phyloP scores from a whole-genome alignment of 30 jellyfish, hydroid and myxozoan genomes.

The Aurelia coerulea region DNA sequence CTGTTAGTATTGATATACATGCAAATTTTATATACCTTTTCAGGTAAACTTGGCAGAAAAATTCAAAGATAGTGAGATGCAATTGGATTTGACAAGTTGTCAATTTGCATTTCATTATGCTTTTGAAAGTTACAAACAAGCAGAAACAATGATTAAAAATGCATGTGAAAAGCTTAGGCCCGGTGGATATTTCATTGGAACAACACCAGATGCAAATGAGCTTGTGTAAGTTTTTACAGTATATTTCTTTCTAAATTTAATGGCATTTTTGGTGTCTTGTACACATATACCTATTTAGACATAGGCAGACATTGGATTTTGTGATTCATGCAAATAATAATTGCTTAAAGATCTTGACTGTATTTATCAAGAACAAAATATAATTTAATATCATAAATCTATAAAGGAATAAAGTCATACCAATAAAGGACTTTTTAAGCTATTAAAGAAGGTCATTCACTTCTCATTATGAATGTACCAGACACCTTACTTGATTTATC shows the following conservation, averaged over 20 bases:
- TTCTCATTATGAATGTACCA: too few relatives aligned
- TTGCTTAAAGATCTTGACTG: too few relatives aligned
- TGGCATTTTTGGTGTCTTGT: not conserved
- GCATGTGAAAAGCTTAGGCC: slow-evolving; percentile 96
- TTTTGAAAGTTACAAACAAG: slow-evolving; percentile 95
- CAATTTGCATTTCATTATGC: slow-evolving; percentile 98
- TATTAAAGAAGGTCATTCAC: too few relatives aligned
- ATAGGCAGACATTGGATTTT: too few relatives aligned
- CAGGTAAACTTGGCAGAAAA: slow-evolving; percentile 76
- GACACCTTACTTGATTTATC: too few relatives aligned
- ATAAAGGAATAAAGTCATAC: too few relatives aligned
- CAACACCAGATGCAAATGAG: slow-evolving; percentile 96
- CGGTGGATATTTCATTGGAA: slow-evolving; percentile 99
- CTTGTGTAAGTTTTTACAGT: slow-evolving; percentile 82
- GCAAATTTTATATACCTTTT: not conserved
- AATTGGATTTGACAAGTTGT: slow-evolving; percentile 96
- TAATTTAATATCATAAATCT: too few relatives aligned
- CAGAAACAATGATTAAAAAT: slow-evolving; percentile 87
- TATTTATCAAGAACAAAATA: too few relatives aligned
- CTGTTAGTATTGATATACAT: not conserved
- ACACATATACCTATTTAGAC: too few relatives aligned
- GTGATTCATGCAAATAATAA: too few relatives aligned
- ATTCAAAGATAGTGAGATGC: slow-evolving; percentile 70
- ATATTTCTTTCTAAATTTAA: not conserved
- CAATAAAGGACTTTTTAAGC: too few relatives aligned